Conservation (phyloP, 1,140 invertebrate species). For the Achroia grisella region DNA sequence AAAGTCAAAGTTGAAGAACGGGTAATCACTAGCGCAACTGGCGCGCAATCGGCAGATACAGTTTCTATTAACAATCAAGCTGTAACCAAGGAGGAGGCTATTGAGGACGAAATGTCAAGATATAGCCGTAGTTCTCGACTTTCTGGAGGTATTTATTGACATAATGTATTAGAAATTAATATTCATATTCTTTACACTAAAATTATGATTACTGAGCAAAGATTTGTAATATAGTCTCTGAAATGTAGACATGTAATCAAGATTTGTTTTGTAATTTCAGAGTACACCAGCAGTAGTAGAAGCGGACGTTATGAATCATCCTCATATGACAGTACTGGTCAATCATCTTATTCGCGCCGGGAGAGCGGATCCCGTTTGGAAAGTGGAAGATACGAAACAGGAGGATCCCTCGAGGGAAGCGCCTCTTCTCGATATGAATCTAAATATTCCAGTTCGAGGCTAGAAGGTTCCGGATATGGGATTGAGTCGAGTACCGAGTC, state of each 20-base stretch:
- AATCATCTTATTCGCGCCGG: slow-evolving; percentile 45
- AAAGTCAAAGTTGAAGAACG: not conserved
- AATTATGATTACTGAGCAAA: no score
- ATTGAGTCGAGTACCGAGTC: slow-evolving; percentile 28
- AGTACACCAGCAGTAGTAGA: slow-evolving; percentile 75
- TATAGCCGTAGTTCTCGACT: slow-evolving; percentile 75
- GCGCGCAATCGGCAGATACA: slow-evolving; percentile 16
- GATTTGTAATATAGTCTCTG: no score
- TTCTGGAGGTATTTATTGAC: slow-evolving; percentile 71
- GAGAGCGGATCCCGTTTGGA: slow-evolving; percentile 53
- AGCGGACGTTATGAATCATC: slow-evolving; percentile 72
- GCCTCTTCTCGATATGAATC: slow-evolving; percentile 45
- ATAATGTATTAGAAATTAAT: no score
- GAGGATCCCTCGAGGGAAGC: slow-evolving; percentile 38
- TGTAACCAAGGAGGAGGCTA: slow-evolving; percentile 60
- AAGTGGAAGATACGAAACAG: slow-evolving; percentile 39
- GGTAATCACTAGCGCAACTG: slow-evolving; percentile 10
- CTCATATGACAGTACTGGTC: slow-evolving; percentile 40
- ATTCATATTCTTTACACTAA: no score
- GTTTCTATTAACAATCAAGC: slow-evolving; percentile 35
- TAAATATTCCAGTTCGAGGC: slow-evolving; percentile 41
- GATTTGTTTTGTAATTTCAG: slow-evolving; percentile 49
- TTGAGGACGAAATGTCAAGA: slow-evolving; percentile 75
- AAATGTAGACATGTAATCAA: no score
- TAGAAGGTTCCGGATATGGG: slow-evolving; percentile 43